These are phyloP conservation scores for Polyergus mexicanus DNA, from an alignment of 1,140 invertebrate genomes.

Conservation along the genomic window DNA sequence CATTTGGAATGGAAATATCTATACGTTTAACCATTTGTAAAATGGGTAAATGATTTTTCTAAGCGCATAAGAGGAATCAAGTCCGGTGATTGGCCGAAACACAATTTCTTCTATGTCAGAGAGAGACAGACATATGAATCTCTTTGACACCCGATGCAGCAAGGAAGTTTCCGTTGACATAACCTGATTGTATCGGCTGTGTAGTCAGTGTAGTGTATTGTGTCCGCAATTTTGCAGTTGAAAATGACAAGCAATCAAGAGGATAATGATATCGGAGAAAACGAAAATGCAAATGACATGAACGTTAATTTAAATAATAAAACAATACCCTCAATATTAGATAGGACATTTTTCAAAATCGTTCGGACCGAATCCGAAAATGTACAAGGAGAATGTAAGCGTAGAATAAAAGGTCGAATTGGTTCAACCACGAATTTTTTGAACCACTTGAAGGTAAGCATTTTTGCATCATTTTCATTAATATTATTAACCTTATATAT, in stretches of 20 bases:
- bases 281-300: not conserved
- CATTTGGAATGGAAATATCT: conserved; percentile 3
- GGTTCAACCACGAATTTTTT: conserved; percentile 27
- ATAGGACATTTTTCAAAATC: conserved; percentile 21
- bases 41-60: not conserved
- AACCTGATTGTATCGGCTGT: conserved; percentile 5
- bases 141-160: not conserved
- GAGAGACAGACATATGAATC: too few relatives aligned
- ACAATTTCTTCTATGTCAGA: too few relatives aligned
- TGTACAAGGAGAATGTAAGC: conserved; percentile 24
- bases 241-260: conserved; percentile 17
- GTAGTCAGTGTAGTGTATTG: not conserved
- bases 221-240: not conserved
- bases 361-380: conserved; percentile 14
- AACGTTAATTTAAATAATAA: conserved; percentile 16
- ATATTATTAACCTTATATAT: not conserved
- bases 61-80: not conserved
- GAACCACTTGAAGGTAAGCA: conserved; percentile 20
- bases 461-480: conserved; percentile 29
- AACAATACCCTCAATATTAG: conserved; percentile 21
- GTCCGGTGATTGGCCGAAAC: not conserved
- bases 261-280: not conserved
- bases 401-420: conserved; percentile 31
- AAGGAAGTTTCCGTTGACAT: not conserved
- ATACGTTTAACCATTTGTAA: conserved; percentile 8